Evolutionary conservation across 2,113 vertebrate species (phyloP).

Genomic region (Callipepla squamata): DNA sequence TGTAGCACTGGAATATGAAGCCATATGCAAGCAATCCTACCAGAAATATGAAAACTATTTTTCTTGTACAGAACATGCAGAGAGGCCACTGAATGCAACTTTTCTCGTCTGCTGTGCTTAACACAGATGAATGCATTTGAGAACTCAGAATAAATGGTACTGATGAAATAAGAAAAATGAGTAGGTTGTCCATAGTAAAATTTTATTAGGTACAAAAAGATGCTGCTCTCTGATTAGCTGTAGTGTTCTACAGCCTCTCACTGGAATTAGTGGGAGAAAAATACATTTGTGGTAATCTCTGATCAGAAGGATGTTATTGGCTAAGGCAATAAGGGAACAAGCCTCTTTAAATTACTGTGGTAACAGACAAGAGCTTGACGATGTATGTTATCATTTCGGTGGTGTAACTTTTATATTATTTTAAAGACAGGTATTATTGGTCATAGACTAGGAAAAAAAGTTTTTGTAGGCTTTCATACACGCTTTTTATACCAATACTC

Average conservation of each 20-base stretch:
- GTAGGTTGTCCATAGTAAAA: neutral
- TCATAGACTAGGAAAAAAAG: neutral
- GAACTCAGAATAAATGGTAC: neutral
- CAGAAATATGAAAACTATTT: neutral
- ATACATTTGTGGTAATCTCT: neutral
- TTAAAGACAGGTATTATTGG: neutral
- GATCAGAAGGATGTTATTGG: neutral
- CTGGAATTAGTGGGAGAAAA: neutral
- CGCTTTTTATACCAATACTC: neutral
- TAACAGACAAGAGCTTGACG: neutral
- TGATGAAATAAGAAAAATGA: neutral
- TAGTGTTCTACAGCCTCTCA: neutral
- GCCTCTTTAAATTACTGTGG: neutral
- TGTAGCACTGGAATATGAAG: neutral
- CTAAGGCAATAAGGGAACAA: neutral
- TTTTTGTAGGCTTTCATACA: neutral
- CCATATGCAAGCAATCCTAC: neutral
- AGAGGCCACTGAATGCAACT: neutral
- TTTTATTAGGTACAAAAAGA: neutral
- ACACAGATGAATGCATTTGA: neutral
- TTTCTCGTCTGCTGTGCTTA: neutral
- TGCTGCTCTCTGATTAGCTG: neutral
- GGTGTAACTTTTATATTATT: neutral
- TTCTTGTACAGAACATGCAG: neutral
- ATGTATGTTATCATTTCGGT: neutral